Conservation (phyloP, 2,113 vertebrate species). For the Riparia riparia region DNA sequence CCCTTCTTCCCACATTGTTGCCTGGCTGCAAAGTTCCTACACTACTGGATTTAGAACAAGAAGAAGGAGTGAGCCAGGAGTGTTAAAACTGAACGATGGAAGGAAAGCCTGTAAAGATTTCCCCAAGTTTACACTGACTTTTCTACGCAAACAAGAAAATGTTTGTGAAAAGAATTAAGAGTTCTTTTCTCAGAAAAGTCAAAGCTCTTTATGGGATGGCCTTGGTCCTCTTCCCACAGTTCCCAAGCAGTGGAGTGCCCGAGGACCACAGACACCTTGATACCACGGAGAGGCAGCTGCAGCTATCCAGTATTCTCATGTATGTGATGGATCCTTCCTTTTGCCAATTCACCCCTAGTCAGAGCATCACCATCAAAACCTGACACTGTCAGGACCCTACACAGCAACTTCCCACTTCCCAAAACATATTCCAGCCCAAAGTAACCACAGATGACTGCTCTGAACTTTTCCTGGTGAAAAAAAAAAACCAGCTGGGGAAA, state of each 20-base stretch:
- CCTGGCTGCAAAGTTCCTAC: neutral
- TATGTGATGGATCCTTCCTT: neutral
- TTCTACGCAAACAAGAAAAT: neutral
- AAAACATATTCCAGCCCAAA: neutral
- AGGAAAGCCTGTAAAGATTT: neutral
- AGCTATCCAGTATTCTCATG: neutral
- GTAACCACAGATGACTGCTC: rapidly evolving
- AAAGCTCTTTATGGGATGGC: neutral
- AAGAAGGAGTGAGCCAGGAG: neutral
- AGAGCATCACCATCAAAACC: neutral
- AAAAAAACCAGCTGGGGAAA: neutral
- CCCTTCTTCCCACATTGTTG: neutral
- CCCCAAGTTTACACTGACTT: neutral
- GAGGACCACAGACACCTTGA: neutral
- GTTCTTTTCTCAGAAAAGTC: neutral
- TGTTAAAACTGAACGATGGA: rapidly evolving
- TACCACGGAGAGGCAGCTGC: rapidly evolving
- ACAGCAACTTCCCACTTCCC: neutral
- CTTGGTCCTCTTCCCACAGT: neutral
- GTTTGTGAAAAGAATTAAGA: neutral
- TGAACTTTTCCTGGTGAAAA: neutral
- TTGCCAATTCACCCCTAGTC: neutral
- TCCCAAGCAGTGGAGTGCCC: neutral
- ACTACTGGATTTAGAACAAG: neutral
- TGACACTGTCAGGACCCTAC: neutral